These are phyloP conservation scores for Troides aeacus DNA, from an alignment of 2,888 invertebrate genomes.

Conservation along the genomic window DNA sequence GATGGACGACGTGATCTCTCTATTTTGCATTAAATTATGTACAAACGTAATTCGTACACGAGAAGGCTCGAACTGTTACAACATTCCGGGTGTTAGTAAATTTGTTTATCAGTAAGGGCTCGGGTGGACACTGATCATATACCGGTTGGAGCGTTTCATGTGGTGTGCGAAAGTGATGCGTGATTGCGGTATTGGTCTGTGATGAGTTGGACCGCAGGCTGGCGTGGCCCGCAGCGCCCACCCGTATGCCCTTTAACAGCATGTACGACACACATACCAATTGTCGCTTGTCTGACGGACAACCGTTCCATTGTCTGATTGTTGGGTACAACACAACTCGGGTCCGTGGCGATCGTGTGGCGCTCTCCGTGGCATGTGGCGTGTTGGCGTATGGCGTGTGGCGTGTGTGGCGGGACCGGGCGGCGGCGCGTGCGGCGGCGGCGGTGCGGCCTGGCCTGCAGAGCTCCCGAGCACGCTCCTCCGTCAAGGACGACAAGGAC, in stretches of 20 bases:
- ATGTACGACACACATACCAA: conserved; percentile 79
- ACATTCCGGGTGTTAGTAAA: conserved; percentile 53
- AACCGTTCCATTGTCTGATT: conserved; percentile 82
- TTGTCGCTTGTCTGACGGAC: conserved; percentile 81
- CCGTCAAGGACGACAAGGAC: conserved; percentile 99
- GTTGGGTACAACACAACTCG: conserved; percentile 81
- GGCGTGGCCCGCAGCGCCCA: conserved; percentile 57
- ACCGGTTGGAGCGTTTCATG: conserved; percentile 48
- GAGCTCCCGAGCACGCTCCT: conserved; percentile 91
- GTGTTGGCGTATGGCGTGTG: conserved; percentile 46
- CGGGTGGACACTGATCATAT: conserved; percentile 69
- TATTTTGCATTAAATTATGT: conserved; percentile 61
- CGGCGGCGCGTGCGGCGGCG: conserved; percentile 40
- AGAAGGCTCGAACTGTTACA: conserved; percentile 40
- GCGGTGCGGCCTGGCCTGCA: conserved; percentile 63
- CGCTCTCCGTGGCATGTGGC: conserved; percentile 70
- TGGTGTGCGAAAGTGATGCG: conserved; percentile 34
- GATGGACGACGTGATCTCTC: conserved; percentile 64
- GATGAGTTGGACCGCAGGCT: conserved; percentile 41
- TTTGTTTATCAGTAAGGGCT: conserved; percentile 41
- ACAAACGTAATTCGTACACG: conserved; percentile 50
- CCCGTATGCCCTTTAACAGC: conserved; percentile 76
- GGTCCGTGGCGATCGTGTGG: conserved; percentile 79
- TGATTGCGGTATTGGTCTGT: conserved; percentile 19
- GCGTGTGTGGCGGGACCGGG: conserved; percentile 41